These are phyloP conservation scores for Drosophila peninsularis DNA, from an alignment of 2,888 invertebrate genomes.

Conservation along the genomic window DNA sequence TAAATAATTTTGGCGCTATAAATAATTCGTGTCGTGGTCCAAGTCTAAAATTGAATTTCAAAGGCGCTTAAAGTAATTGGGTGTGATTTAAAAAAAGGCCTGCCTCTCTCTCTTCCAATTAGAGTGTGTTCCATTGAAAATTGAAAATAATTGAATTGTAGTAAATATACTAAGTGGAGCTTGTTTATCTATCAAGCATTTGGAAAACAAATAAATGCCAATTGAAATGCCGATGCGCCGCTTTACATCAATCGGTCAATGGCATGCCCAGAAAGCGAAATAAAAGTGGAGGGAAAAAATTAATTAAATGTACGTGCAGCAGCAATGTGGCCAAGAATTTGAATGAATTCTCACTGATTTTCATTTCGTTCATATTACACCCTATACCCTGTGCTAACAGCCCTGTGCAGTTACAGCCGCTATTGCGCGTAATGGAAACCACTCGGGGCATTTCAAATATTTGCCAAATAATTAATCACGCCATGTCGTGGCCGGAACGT, in stretches of 20 bases:
- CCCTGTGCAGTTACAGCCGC: background rate
- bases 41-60: too few species aligned
- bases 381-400: background rate
- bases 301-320: slow-evolving; percentile 60
- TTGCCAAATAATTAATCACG: slow-evolving; percentile 78
- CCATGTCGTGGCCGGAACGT: slow-evolving; percentile 49
- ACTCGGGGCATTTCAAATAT: slow-evolving; percentile 64
- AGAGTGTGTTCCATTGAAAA: background rate
- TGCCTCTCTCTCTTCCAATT: too few species aligned
- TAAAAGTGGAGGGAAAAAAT: slow-evolving; percentile 56
- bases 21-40: slow-evolving; percentile 36
- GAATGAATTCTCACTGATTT: slow-evolving; percentile 29
- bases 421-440: slow-evolving; percentile 51
- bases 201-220: slow-evolving; percentile 29
- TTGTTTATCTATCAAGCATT: slow-evolving; percentile 45
- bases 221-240: slow-evolving; percentile 27
- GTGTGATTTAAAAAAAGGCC: slow-evolving; percentile 59
- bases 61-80: slow-evolving; percentile 65
- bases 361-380: slow-evolving; percentile 13
- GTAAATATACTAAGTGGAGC: slow-evolving; percentile 42
- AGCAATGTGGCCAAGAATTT: slow-evolving; percentile 26
- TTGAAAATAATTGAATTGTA: slow-evolving; percentile 42
- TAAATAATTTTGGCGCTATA: slow-evolving; percentile 35
- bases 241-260: slow-evolving; percentile 33
- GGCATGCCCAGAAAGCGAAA: slow-evolving; percentile 38